Evolutionary conservation across 1,140 invertebrate species (phyloP), one percentile per base, ranked within the genome.

Genomic region (Dreissena polymorpha): DNA sequence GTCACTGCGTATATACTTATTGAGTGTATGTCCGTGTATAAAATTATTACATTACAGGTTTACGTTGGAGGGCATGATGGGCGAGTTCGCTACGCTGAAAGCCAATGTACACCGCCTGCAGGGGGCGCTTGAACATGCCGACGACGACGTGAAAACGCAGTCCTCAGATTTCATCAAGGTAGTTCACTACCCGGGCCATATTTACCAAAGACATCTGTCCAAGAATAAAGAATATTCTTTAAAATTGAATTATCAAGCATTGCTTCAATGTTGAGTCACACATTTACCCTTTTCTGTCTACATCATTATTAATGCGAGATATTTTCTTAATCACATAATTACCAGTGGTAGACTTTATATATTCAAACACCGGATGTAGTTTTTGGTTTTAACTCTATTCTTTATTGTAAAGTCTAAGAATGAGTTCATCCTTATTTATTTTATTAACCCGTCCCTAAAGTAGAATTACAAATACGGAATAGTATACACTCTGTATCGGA

Each of bases 121-220:
- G 89, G 95, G 94, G 83, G 97, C 98, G 92, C 96, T 98, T 69
- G 96, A 97, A 84, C 90, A 95, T 55, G 95, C 96, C 0, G 88
- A 90, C 16, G 96, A 97, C 90, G 97, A 98, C 88, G 97, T 99
- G 51, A 96, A 96, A 90, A 93, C 95, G 2, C 97, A 98, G 93
- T 98, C 98, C 96, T 94, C 94, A 25, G 95, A 97, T 68, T 98
- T 99, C 92, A 92, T 99, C 25, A 95, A 96, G 94, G 97, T 97
- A 57, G 75, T 39, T 39, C 8, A 39, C 2, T 2, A 39, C 39
- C 39, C n/a, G n/a, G n/a, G n/a, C n/a, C n/a, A n/a, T n/a, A n/a
- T n/a, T n/a, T n/a, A n/a, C n/a, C n/a, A n/a, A n/a, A n/a, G n/a
- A n/a, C n/a, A n/a, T n/a, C n/a, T n/a, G n/a, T n/a, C n/a, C n/a